A percentile compares a stretch with the other conserved stretches of the same genome.
Conservation (phyloP, 2,113 vertebrate species). For the Mastomys coucha region DNA sequence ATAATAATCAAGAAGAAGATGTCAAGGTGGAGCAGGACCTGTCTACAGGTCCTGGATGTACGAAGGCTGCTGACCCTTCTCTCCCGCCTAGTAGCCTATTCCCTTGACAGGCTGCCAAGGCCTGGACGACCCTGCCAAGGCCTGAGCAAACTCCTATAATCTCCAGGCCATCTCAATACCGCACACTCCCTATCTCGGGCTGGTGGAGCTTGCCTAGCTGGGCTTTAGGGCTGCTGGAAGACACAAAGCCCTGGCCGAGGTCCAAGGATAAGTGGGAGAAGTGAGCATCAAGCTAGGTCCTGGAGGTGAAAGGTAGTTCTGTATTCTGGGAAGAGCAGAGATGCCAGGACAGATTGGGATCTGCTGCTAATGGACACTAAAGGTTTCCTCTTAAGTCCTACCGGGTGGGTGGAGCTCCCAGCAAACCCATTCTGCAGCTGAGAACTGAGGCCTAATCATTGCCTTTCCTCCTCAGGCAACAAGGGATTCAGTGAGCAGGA, state of each 20-base stretch:
- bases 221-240: neutral
- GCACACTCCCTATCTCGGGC: fast-evolving
- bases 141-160: neutral
- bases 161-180: fast-evolving
- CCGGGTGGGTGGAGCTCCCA: neutral
- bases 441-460: neutral
- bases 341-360: fast-evolving
- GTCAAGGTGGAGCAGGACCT: fast-evolving
- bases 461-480: neutral
- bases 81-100: neutral
- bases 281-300: fast-evolving
- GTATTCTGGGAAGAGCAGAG: fast-evolving
- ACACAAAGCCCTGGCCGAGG: neutral
- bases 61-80: neutral
- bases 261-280: fast-evolving
- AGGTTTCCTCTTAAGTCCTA: neutral
- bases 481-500: neutral
- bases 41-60: neutral
- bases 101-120: neutral
- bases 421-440: neutral
- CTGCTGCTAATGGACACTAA: neutral
- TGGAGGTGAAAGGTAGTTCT: neutral
- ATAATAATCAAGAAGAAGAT: neutral
- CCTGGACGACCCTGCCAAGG: too few relatives aligned
- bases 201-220: fast-evolving